phyloP scores from a whole-genome alignment of 2,888 invertebrate species.

The Cosmopolites sordidus region DNA sequence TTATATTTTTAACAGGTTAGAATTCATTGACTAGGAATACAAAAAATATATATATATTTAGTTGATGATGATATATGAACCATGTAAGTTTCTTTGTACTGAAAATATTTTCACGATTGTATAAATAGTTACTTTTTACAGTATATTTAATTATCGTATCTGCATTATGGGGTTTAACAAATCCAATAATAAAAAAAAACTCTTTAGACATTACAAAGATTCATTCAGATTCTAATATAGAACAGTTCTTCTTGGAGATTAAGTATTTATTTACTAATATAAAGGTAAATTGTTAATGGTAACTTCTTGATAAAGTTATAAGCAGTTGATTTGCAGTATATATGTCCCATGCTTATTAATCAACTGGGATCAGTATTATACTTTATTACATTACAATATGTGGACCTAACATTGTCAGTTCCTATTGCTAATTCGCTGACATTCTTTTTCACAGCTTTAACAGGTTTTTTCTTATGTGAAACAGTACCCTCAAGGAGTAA shows the following conservation, averaged over 20 bases:
- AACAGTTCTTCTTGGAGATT: slow-evolving; percentile 62
- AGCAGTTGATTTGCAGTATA: slow-evolving; percentile 56
- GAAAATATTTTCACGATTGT: no score
- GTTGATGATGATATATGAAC: slow-evolving; percentile 11
- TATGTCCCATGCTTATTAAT: slow-evolving; percentile 75
- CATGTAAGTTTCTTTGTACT: slow-evolving; percentile 14
- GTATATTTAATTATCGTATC: slow-evolving; percentile 65
- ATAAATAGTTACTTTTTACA: no score
- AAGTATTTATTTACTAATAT: slow-evolving; percentile 64
- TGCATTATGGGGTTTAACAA: slow-evolving; percentile 80
- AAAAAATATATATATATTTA: no score
- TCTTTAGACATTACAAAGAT: slow-evolving; percentile 69
- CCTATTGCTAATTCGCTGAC: slow-evolving; percentile 83
- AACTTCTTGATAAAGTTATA: not conserved
- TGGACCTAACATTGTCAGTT: slow-evolving; percentile 71
- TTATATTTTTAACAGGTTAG: no score
- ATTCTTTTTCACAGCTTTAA: slow-evolving; percentile 76
- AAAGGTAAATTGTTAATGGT: slow-evolving; percentile 57
- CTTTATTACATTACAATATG: slow-evolving; percentile 63
- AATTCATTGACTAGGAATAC: no score
- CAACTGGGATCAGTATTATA: slow-evolving; percentile 79
- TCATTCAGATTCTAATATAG: slow-evolving; percentile 52
- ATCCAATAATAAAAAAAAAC: slow-evolving; percentile 76
- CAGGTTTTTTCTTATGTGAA: slow-evolving; percentile 71
- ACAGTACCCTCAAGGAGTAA: slow-evolving; percentile 59